These are phyloP conservation scores for Micronycteris hirsuta DNA, from an alignment of 2,113 vertebrate species.

Conservation along the genomic window DNA sequence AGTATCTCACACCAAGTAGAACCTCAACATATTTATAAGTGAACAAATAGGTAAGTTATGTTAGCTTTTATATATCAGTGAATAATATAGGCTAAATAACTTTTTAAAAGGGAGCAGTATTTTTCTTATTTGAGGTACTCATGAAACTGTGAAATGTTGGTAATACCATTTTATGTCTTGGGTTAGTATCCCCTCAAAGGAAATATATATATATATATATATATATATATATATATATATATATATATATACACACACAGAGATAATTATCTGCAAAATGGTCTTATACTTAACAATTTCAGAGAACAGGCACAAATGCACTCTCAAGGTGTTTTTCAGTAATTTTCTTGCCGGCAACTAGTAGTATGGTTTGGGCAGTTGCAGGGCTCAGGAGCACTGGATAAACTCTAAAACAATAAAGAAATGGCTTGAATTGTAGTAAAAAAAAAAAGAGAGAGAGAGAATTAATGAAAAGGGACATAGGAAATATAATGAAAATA, in stretches of 20 bases:
- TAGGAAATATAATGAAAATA: constrained; percentile 68
- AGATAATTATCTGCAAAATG: constrained; percentile 4
- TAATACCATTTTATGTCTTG: neutral
- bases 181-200: neutral
- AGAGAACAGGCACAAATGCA: neutral
- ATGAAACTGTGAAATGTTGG: neutral
- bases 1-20: neutral
- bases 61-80: constrained; percentile 12
- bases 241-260: neutral
- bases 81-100: neutral
- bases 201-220: neutral
- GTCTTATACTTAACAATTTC: neutral
- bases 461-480: constrained; percentile 38
- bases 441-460: neutral
- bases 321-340: neutral
- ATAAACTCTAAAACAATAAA: constrained; percentile 9
- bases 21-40: neutral
- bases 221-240: neutral
- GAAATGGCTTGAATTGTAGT: neutral
- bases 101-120: neutral
- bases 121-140: constrained; percentile 15
- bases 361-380: neutral
- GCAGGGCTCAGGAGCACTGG: neutral
- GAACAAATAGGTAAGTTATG: neutral
- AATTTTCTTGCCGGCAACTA: neutral